Conservation (phyloP, 2,797 vertebrate species). For the Crypturellus tataupa region DNA sequence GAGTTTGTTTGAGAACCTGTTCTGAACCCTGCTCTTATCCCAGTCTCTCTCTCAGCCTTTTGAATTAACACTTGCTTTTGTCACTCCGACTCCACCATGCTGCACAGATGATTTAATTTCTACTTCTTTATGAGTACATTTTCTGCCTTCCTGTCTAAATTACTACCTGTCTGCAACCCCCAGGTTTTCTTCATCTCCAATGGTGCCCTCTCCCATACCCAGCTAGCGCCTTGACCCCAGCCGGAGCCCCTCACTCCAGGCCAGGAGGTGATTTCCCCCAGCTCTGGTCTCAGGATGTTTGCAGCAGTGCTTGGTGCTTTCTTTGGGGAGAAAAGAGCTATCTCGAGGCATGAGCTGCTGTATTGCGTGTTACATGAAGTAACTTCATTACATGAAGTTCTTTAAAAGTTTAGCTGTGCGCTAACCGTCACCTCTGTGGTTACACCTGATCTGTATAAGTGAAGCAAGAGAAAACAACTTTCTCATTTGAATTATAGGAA, state of each 20-base stretch:
- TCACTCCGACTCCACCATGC: not conserved
- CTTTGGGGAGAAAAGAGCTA: not conserved
- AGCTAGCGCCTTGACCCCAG: not conserved
- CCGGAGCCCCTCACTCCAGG: not conserved
- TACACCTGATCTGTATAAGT: constrained; percentile 47
- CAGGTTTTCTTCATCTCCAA: not conserved
- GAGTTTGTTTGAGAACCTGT: not conserved
- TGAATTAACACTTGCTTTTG: fast-evolving
- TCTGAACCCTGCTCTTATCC: not conserved
- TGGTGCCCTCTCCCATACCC: not conserved
- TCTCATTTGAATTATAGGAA: constrained; percentile 76
- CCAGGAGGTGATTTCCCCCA: not conserved
- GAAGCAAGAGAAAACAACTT: constrained; percentile 45
- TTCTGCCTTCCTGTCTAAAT: not conserved
- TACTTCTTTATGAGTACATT: not conserved
- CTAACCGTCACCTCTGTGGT: not conserved
- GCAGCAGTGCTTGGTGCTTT: not conserved
- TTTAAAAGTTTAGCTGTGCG: not conserved
- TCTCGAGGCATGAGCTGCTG: not conserved
- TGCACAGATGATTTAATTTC: not conserved
- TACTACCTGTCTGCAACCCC: not conserved
- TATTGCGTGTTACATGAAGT: not conserved
- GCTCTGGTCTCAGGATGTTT: not conserved
- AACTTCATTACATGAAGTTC: not conserved
- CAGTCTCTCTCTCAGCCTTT: not conserved